Conservation (phyloP, 2,797 vertebrate species). For the Synaphobranchus kaupii region DNA sequence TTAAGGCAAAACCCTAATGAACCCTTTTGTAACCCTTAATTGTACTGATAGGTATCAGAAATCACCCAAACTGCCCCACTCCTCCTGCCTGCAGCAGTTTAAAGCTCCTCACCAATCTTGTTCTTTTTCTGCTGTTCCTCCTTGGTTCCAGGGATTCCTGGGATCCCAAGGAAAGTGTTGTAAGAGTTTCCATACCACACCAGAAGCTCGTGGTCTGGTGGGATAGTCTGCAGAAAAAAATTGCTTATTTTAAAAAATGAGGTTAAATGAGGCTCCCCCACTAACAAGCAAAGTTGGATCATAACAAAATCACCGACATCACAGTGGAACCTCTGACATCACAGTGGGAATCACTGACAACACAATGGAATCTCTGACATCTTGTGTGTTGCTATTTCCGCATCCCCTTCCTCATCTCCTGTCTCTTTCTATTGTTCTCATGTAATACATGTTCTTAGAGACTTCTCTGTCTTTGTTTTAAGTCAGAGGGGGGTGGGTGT, state of each 20-base stretch:
- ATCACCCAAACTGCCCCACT: background rate
- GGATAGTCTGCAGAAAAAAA: conserved; percentile 80
- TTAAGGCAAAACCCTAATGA: conserved; percentile 19
- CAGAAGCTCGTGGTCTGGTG: conserved; percentile 93
- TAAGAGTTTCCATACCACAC: conserved; percentile 97
- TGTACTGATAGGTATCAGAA: conserved; percentile 28
- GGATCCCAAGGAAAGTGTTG: conserved; percentile 94
- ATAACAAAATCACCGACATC: no score
- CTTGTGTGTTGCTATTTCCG: background rate
- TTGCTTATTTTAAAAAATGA: background rate
- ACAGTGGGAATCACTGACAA: no score
- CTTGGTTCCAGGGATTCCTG: conserved; percentile 86
- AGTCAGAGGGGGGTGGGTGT: no score
- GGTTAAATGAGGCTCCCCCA: background rate
- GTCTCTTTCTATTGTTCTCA: background rate
- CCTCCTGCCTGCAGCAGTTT: background rate
- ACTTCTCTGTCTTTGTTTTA: background rate
- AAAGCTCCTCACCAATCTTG: conserved; percentile 78
- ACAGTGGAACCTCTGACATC: no score
- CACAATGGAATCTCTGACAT: background rate
- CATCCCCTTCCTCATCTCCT: background rate
- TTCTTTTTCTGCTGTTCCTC: conserved; percentile 90
- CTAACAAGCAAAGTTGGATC: background rate
- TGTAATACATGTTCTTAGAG: background rate
- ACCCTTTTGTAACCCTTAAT: conserved; percentile 21